Conservation (phyloP, 1,140 invertebrate genomes). For the Cydia amplana region DNA sequence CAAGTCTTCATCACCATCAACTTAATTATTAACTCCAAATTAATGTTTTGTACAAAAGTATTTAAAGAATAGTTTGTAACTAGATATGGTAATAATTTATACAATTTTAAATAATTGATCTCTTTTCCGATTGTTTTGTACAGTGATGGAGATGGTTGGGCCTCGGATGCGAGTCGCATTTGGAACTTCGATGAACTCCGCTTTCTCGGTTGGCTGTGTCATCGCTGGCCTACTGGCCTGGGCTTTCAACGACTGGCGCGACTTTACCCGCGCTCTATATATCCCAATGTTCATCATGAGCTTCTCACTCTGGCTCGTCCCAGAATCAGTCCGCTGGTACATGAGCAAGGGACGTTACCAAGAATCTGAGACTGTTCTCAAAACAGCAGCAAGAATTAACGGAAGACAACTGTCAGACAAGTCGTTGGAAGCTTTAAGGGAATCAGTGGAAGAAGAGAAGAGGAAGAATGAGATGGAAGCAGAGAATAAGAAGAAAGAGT, state of each 20-base stretch:
- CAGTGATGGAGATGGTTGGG: slow-evolving; percentile 88
- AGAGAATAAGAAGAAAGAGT: background rate
- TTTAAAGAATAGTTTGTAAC: too few species aligned
- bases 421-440: slow-evolving; percentile 58
- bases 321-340: slow-evolving; percentile 85
- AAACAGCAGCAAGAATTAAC: slow-evolving; percentile 82
- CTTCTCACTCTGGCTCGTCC: slow-evolving; percentile 79
- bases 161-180: slow-evolving; percentile 85
- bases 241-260: slow-evolving; percentile 82
- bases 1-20: too few species aligned
- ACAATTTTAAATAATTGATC: background rate
- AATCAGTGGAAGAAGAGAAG: slow-evolving; percentile 27
- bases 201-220: slow-evolving; percentile 86
- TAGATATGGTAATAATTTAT: background rate
- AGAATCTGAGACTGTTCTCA: slow-evolving; percentile 80
- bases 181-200: slow-evolving; percentile 84
- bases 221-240: slow-evolving; percentile 54
- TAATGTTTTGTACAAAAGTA: too few species aligned
- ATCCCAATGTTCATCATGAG: slow-evolving; percentile 81
- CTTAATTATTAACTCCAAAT: too few species aligned
- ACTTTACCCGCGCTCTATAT: slow-evolving; percentile 82
- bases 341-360: slow-evolving; percentile 83
- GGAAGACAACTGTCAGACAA: slow-evolving; percentile 72
- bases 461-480: slow-evolving; percentile 4
- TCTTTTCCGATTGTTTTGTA: background rate